phyloP scores from a whole-genome alignment of 2,888 invertebrate species.

The Rhaphigaster nebulosa region DNA sequence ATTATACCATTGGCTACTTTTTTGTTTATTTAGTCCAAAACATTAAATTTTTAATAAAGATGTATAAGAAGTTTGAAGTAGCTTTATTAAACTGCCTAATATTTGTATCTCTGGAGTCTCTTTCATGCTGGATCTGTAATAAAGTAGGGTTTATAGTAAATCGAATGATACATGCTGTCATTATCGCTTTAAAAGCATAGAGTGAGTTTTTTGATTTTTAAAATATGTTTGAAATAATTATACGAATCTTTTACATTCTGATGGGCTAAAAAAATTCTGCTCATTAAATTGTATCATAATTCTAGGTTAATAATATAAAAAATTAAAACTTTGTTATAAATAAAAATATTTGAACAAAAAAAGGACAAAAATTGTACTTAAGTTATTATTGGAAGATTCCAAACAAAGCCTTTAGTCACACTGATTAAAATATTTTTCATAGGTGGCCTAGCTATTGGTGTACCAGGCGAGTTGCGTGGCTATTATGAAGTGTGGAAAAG shows the following conservation, averaged over 20 bases:
- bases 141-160: no score
- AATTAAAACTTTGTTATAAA: no score
- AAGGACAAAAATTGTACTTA: not conserved
- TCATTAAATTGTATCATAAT: not conserved
- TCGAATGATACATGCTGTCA: no score
- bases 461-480: conserved; percentile 91
- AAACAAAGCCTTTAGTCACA: not conserved
- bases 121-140: no score
- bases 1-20: no score
- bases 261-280: not conserved
- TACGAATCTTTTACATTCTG: not conserved
- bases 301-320: not conserved
- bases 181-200: no score
- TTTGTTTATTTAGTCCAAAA: no score
- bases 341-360: no score
- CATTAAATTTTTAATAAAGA: no score
- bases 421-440: conserved; percentile 53
- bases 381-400: not conserved
- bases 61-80: no score
- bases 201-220: not conserved
- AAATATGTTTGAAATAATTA: not conserved
- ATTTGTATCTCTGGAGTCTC: no score
- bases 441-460: conserved; percentile 82
- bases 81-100: no score
- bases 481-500: conserved; percentile 81